phyloP scores from a whole-genome alignment of 2,888 invertebrate genomes.

The Clepsis dumicolana region DNA sequence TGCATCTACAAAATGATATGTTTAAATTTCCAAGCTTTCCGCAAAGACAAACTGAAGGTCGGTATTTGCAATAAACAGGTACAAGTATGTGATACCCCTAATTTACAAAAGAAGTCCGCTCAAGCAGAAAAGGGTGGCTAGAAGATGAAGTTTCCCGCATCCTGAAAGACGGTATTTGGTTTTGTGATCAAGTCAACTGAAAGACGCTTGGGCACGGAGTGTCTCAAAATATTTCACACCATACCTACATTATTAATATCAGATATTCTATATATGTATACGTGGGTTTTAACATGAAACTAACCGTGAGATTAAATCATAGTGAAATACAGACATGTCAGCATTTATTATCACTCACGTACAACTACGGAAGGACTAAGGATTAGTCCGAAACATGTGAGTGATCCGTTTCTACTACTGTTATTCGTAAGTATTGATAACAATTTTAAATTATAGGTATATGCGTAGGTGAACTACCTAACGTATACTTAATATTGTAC shows the following conservation, averaged over 20 bases:
- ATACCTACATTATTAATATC: not conserved
- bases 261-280: not conserved
- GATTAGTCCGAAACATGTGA: no score
- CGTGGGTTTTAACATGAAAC: not conserved
- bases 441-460: no score
- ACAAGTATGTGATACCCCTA: conserved; percentile 36
- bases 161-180: conserved; percentile 52
- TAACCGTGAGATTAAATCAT: no score
- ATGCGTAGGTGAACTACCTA: no score
- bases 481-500: no score
- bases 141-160: conserved; percentile 55
- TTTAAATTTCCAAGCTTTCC: not conserved
- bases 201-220: conserved; percentile 50
- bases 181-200: conserved; percentile 56
- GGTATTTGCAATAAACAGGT: conserved; percentile 3
- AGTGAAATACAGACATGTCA: no score
- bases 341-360: no score
- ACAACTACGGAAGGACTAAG: no score
- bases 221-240: not conserved
- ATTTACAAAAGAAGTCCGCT: conserved; percentile 48
- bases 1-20: no score
- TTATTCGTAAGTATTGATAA: no score
- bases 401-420: no score
- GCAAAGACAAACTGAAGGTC: not conserved
- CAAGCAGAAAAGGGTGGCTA: conserved; percentile 51